Evolutionary conservation across 2,888 invertebrate genomes (phyloP).

Genomic region (Koerneria pararmatus): DNA sequence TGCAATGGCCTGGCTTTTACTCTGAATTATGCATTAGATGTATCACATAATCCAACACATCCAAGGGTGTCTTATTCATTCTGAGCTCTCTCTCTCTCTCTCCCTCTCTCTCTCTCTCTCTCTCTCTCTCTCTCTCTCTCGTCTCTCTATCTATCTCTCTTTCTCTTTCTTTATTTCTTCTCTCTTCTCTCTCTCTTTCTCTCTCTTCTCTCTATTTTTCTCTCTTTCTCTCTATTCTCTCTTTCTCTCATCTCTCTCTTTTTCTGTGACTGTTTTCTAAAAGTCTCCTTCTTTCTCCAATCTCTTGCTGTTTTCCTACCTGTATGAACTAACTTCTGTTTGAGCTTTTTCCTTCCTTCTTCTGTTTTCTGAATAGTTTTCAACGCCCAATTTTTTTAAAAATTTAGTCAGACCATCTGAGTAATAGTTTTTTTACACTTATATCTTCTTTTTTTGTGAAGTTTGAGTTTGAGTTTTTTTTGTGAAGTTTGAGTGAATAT

Average conservation of each 20-base stretch:
- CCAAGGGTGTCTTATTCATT: too few species aligned
- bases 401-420: too few species aligned
- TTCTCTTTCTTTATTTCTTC: not conserved
- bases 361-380: too few species aligned
- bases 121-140: not conserved
- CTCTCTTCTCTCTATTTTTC: constrained; percentile 1
- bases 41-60: too few species aligned
- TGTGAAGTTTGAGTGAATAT: too few species aligned
- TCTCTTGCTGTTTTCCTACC: not conserved
- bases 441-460: too few species aligned
- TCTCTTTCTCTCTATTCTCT: not conserved
- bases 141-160: constrained; percentile 10
- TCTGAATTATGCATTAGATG: too few species aligned
- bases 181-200: not conserved
- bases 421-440: too few species aligned
- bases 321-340: not conserved
- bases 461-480: too few species aligned
- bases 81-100: too few species aligned
- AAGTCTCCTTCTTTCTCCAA: not conserved
- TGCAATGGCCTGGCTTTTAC: too few species aligned
- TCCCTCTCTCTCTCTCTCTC: constrained; percentile 5
- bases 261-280: constrained; percentile 16
- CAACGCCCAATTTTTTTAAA: too few species aligned
- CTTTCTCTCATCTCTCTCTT: not conserved
- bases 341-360: not conserved